These are phyloP conservation scores for Anguilla rostrata DNA, from an alignment of 2,113 vertebrate genomes.

Conservation along the genomic window DNA sequence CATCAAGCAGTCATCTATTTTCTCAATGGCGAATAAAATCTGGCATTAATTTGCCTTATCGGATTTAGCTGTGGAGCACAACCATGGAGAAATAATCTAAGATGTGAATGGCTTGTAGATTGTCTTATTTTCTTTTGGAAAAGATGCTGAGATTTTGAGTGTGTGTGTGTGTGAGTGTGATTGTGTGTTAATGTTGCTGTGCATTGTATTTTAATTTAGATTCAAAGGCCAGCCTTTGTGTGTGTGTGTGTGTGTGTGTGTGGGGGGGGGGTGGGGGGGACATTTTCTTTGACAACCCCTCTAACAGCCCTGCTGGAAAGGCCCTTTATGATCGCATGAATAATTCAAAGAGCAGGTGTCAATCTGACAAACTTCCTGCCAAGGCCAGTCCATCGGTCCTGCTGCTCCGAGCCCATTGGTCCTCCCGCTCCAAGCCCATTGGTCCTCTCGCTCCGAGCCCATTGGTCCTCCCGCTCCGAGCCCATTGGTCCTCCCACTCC, in stretches of 20 bases:
- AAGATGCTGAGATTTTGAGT: not conserved
- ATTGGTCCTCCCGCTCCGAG: too few relatives aligned
- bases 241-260: too few relatives aligned
- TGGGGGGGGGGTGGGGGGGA: not conserved
- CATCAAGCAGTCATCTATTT: constrained; percentile 10
- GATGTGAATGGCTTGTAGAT: not conserved
- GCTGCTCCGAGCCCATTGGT: constrained; percentile 8
- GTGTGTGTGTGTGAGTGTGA: not conserved
- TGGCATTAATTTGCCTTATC: constrained; percentile 11
- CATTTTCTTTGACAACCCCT: constrained; percentile 38
- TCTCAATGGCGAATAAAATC: constrained; percentile 4
- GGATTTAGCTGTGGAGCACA: not conserved
- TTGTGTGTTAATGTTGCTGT: not conserved
- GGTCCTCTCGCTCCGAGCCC: too few relatives aligned
- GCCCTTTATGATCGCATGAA: constrained; percentile 50
- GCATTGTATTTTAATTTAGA: too few relatives aligned
- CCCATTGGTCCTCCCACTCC: too few relatives aligned
- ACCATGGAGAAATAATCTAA: not conserved
- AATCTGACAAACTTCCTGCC: constrained; percentile 45
- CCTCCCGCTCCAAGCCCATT: not conserved
- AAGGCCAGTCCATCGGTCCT: constrained; percentile 17
- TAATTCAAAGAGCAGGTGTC: constrained; percentile 63
- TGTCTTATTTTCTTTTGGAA: not conserved
- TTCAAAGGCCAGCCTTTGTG: too few relatives aligned
- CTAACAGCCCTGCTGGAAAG: constrained; percentile 36